phyloP scores from a whole-genome alignment of 1,140 invertebrate species.

The Tribolium madens region DNA sequence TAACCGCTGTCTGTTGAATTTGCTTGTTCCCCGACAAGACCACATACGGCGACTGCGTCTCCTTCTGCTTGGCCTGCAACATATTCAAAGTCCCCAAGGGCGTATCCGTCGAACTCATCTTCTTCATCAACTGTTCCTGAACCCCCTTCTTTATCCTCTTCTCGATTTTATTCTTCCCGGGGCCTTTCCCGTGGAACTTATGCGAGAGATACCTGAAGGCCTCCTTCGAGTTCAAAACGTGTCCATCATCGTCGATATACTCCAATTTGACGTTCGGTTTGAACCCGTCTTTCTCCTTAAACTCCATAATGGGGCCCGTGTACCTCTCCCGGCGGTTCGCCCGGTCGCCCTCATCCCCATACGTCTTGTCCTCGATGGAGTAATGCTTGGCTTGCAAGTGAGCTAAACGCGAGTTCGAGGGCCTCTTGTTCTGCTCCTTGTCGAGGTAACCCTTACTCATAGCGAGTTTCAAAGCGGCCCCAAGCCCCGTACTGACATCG shows the following conservation, averaged over 20 bases:
- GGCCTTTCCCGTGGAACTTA: constrained; percentile 99
- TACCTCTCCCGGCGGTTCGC: constrained; percentile 78
- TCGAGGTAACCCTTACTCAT: constrained; percentile 96
- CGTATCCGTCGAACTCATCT: constrained; percentile 99
- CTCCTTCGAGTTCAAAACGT: constrained; percentile 92
- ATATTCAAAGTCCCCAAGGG: constrained; percentile 94
- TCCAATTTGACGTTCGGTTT: constrained; percentile 97
- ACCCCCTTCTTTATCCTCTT: constrained; percentile 96
- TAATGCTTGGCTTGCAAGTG: constrained; percentile 92
- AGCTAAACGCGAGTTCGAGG: constrained; percentile 79
- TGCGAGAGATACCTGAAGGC: constrained; percentile 96
- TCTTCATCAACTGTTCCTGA: constrained; percentile 96
- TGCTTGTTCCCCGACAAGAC: constrained; percentile 92
- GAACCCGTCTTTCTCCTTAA: constrained; percentile 94
- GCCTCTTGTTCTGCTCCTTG: constrained; percentile 80
- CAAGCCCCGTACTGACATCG: constrained; percentile 91
- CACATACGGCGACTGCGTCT: constrained; percentile 95
- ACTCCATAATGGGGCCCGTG: constrained; percentile 89
- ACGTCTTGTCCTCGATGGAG: constrained; percentile 96
- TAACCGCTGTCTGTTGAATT: constrained; percentile 61
- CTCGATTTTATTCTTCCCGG: constrained; percentile 98
- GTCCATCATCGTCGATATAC: constrained; percentile 97
- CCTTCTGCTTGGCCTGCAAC: constrained; percentile 96
- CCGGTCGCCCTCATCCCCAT: constrained; percentile 72
- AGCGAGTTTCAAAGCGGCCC: constrained; percentile 91